phyloP scores from a whole-genome alignment of 2,888 invertebrate species.

The Spicauda simplicius region DNA sequence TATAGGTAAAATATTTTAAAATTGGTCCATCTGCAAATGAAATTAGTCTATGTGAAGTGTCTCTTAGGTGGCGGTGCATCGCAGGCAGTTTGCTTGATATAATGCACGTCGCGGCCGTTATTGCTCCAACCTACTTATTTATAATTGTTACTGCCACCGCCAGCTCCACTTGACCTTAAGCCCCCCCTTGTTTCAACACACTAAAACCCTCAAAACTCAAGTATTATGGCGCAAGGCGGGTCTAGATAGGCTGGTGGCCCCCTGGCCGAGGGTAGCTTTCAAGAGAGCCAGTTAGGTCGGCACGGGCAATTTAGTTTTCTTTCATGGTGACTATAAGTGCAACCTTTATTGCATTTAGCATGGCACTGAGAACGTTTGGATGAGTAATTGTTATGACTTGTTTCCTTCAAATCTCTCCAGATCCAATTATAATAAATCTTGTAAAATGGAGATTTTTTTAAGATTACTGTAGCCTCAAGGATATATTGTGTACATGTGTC shows the following conservation, averaged over 20 bases:
- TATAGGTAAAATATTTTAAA: background rate
- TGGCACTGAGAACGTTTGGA: conserved; percentile 51
- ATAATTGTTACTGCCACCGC: conserved; percentile 76
- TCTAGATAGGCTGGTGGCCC: conserved; percentile 44
- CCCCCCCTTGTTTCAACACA: conserved; percentile 42
- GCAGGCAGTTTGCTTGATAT: conserved; percentile 82
- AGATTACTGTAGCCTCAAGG: conserved; percentile 11
- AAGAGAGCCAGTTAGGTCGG: conserved; percentile 72
- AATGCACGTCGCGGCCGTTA: conserved; percentile 80
- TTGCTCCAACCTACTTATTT: conserved; percentile 82
- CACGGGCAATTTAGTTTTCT: conserved; percentile 80
- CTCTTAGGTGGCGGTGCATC: conserved; percentile 79
- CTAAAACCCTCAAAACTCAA: conserved; percentile 34
- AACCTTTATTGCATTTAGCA: conserved; percentile 73
- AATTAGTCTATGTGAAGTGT: conserved; percentile 59
- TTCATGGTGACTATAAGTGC: conserved; percentile 70
- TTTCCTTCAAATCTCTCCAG: conserved; percentile 30
- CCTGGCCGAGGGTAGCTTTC: conserved; percentile 51
- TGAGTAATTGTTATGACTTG: conserved; percentile 51
- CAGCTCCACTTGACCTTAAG: conserved; percentile 54
- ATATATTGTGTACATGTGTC: conserved; percentile 18
- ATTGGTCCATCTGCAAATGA: conserved; percentile 41
- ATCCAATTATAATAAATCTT: conserved; percentile 36
- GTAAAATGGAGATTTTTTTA: conserved; percentile 26
- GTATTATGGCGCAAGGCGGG: conserved; percentile 33